A percentile compares a stretch with the other conserved stretches of the same genome.
phyloP scores from a whole-genome alignment of 2,888 invertebrate species.

The Melieria omissa region DNA sequence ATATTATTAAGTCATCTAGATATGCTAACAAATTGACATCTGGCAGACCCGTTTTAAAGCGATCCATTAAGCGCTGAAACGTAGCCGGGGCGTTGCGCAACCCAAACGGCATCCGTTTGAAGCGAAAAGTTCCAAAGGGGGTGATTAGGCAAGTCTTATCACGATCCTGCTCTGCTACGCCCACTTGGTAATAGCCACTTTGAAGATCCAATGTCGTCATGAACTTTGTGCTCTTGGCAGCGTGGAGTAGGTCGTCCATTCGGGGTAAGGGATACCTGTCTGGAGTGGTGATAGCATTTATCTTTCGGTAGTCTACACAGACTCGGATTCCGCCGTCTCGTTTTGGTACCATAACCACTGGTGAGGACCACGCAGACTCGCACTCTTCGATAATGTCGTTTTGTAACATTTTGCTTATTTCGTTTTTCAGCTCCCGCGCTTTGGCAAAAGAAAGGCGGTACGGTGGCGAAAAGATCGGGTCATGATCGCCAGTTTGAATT shows the following conservation, averaged over 20 bases:
- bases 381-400: too few species aligned
- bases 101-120: conserved; percentile 14
- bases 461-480: too few species aligned
- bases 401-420: too few species aligned
- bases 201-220: conserved; percentile 10
- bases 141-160: conserved; percentile 13
- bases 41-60: too few species aligned
- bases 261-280: conserved; percentile 6
- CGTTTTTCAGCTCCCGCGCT: too few species aligned
- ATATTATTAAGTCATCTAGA: too few species aligned
- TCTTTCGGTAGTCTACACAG: conserved; percentile 13
- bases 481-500: too few species aligned
- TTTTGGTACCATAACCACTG: conserved; percentile 28
- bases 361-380: background rate
- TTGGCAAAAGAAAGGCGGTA: too few species aligned
- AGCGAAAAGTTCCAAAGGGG: conserved; percentile 10
- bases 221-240: conserved; percentile 6
- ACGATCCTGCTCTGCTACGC: background rate
- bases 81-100: too few species aligned
- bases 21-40: too few species aligned
- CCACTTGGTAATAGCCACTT: conserved; percentile 4
- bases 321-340: conserved; percentile 14
- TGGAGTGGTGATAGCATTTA: conserved; percentile 4
- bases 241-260: conserved; percentile 10
- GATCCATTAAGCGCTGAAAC: too few species aligned